Conservation (phyloP, 2,888 invertebrate genomes). For the Clusia tigrina region DNA sequence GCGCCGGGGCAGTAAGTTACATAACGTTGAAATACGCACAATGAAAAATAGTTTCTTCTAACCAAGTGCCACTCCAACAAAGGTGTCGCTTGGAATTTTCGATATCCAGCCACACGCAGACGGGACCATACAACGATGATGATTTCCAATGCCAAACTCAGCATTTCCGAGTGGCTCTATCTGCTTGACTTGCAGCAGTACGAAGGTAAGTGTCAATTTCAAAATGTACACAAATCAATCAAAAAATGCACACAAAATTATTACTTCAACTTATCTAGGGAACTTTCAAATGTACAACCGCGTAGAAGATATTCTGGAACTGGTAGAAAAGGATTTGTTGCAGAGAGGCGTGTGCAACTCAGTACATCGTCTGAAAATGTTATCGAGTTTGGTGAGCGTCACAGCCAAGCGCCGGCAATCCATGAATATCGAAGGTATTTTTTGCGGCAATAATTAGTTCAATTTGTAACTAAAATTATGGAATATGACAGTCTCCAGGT, state of each 20-base stretch:
- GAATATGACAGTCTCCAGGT: constrained; percentile 33
- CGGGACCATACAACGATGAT: constrained; percentile 54
- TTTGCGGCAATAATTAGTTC: constrained; percentile 1
- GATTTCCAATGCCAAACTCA: constrained; percentile 66
- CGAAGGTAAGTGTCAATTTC: constrained; percentile 46
- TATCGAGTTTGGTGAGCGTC: constrained; percentile 71
- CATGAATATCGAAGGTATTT: constrained; percentile 57
- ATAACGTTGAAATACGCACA: no score
- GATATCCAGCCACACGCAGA: constrained; percentile 59
- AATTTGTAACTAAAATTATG: constrained; percentile 11
- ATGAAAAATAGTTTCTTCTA: background rate
- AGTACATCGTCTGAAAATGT: constrained; percentile 71
- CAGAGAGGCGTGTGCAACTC: constrained; percentile 71
- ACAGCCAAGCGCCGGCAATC: constrained; percentile 70
- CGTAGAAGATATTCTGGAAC: constrained; percentile 53
- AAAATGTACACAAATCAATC: background rate
- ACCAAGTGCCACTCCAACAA: background rate
- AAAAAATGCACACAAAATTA: background rate
- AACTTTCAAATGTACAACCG: constrained; percentile 49
- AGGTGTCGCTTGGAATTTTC: constrained; percentile 66
- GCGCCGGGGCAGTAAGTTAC: constrained; percentile 54
- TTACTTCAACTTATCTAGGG: constrained; percentile 34
- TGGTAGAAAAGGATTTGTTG: constrained; percentile 68
- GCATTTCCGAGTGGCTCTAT: constrained; percentile 69
- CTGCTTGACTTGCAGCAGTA: constrained; percentile 71